Evolutionary conservation across 2,797 vertebrate species (phyloP).

Genomic region (Chrosomus eos): DNA sequence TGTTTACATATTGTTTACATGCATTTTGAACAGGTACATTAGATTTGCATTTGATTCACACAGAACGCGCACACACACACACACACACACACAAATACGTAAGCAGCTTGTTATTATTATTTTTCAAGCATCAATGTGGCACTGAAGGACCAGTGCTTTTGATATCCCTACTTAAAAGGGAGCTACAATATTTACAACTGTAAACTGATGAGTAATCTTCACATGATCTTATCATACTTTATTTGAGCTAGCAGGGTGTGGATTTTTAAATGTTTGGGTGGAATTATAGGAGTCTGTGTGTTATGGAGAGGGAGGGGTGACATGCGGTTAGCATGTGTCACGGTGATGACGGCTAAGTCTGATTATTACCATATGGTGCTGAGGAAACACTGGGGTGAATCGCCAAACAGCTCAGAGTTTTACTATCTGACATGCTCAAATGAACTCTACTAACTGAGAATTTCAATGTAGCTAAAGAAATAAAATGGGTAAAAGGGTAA

Average conservation of each 20-base stretch:
- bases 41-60: background rate
- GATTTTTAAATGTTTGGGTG: constrained; percentile 25
- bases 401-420: background rate
- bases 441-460: background rate
- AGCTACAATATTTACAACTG: background rate
- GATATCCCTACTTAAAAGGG: background rate
- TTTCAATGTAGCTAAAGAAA: background rate
- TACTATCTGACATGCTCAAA: background rate
- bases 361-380: constrained; percentile 36
- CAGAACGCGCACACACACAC: too few relatives aligned
- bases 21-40: background rate
- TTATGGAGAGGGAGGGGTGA: background rate
- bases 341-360: constrained; percentile 7
- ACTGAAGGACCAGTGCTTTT: background rate
- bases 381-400: background rate
- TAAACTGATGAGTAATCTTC: background rate
- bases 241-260: constrained; percentile 44
- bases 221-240: background rate
- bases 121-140: background rate
- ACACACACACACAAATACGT: background rate
- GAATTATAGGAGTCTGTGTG: background rate
- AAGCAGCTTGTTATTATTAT: background rate
- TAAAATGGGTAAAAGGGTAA: background rate
- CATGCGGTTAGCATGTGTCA: constrained; percentile 34
- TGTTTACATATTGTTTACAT: background rate